Base-by-base conservation (phyloP, 2,113 vertebrate genomes). In the Anser brachyrhynchus region DNA sequence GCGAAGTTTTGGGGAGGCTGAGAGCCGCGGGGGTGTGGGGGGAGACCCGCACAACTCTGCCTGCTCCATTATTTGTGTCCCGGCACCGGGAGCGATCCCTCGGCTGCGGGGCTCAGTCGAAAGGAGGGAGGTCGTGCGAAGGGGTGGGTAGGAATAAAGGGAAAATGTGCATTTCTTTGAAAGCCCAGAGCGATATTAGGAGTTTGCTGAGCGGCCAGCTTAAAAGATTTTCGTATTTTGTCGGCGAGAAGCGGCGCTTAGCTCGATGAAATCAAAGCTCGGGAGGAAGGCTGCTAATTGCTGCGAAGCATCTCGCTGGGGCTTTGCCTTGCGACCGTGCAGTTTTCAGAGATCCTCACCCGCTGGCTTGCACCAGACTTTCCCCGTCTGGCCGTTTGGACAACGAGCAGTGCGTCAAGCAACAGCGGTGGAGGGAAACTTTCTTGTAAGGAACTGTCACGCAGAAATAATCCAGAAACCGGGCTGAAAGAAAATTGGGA, bases 41-140 rank as follows among this genome's bases (percentile, higher is more conserved):
- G 75, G 95, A 91, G 95, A 61, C 69, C 95, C 95, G 95, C 96
- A 95, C 80, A 98, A 97, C 92, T 96, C 95, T 94, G 96, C 90
- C 97, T 95, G 76, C 95, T 96, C 95, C 96, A 72, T 96, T 97
- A 96, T 97, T 97, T 95, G 97, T 95, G 92, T 91, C 76, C 92
- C 79, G 66, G 72, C 95, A 92, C 55, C 87, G 87, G 78, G 90
- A 92, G 94, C 84, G 66, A 95, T 55, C 72, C 62, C 89, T 71
- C 79, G 80, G 95, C 78, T 92, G 84, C 55, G 80, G 93, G 87
- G 84, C 72, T 95, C 74, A 67, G 16, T 67, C 17, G 46, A 92
- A 84, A 96, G 94, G 92, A 87, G 73, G 91, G 95, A 73, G 93
- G 78, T 73, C 37, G 44, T 93, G 96, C 82, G 75, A 80, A 94